Evolutionary conservation across 2,888 invertebrate genomes (phyloP), one percentile per base, ranked within the genome.

Genomic region (Ceraclea dissimilis): DNA sequence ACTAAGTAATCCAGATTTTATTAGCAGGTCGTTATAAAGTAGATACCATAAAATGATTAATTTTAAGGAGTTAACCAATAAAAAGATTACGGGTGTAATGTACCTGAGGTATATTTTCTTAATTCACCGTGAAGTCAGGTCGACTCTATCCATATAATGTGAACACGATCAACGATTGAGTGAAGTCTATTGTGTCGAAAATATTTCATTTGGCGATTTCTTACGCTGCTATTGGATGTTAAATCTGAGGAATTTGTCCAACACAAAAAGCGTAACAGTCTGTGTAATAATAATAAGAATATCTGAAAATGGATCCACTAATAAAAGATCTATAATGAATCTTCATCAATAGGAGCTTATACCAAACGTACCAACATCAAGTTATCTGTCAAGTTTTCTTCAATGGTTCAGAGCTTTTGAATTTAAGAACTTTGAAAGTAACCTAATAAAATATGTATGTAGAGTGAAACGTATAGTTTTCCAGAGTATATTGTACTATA

Each of bases 121-220:
- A 60, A 60, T 60, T 56, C 47, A 60, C 56, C 60, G 58, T 60
- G 56, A 56, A 52, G 57, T 39, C 39, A 48, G 54, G 51, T 49
- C 43, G 43, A 47, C 47, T 44, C 56, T 51, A 52, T 50, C 48
- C 49, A 22, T 54, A 31, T 19, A 34, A 19, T 18, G 50, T 51
- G 46, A 47, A 34, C 47, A 44, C 56, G 52, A 39, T 46, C 20
- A 20, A 18, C 49, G 48, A 46, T 20, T 18, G 16, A 46, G 16
- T 19, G 46, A 46, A 46, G 46, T 20, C 46, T 46, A 46, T 56
- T 56, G 56, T 56, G 16, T 46, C 11, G 56, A 39, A 52, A 51
- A 58, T 56, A 61, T 59, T 61, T 58, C 57, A 61, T 59, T 61
- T 58, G 59, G 57, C 57, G 50, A 59, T 61, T 61, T 61, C 55